phyloP scores from a whole-genome alignment of 2,113 vertebrate genomes.

The Odontesthes bonariensis region DNA sequence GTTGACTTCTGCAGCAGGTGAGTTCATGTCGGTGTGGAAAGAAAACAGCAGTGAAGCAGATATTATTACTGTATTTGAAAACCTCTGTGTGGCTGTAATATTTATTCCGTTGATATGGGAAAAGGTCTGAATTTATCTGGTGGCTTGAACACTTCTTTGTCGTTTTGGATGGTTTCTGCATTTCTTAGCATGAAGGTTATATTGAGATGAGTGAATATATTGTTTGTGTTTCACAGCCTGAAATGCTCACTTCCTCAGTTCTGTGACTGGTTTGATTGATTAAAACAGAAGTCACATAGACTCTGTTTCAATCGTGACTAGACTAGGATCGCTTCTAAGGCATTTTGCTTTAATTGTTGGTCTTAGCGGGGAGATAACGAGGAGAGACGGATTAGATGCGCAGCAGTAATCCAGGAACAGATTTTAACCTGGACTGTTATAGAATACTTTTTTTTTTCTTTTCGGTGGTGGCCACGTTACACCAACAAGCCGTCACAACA shows the following conservation, averaged over 20 bases:
- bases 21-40: no score
- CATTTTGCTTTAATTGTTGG: neutral
- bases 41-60: no score
- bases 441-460: neutral
- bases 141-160: no score
- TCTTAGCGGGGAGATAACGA: neutral
- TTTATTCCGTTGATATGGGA: no score
- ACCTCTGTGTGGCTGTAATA: no score
- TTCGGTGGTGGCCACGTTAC: neutral
- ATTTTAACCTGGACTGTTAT: neutral
- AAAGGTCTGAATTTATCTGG: no score
- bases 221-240: neutral
- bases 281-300: conserved; percentile 24
- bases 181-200: no score
- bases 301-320: conserved; percentile 1
- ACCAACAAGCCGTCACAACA: neutral
- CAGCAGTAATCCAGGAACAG: neutral
- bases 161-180: no score
- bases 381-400: neutral
- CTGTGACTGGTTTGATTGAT: neutral
- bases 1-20: no score
- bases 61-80: no score
- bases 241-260: conserved; percentile 1
- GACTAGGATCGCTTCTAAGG: neutral
- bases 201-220: neutral